Base-by-base conservation (phyloP, 2,797 vertebrate species). In the Jordanella pulchra region DNA sequence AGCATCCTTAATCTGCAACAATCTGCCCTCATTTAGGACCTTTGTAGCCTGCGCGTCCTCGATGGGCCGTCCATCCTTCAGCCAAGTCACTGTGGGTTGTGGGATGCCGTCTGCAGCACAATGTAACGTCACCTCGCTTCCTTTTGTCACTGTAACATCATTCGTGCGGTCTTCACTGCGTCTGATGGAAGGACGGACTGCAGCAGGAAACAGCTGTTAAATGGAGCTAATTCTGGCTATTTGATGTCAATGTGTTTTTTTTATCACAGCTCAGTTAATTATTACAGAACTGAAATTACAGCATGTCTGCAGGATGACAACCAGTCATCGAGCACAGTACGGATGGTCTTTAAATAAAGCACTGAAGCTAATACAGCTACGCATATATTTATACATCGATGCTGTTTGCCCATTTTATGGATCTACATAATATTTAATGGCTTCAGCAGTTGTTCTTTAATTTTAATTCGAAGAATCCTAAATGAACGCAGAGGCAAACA, bases 51-150 rank as follows among this genome's bases (percentile, higher is more conserved):
- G 87, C 25, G 87, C 93, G 2, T 84, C 81, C 2, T 73, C 75
- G 80, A 99, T 79, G 0, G 94, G 94, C n/a, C 58, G 94, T 0
- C 97, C 97, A 0, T 99, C 98, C 84, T 97, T 99, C 87, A 97
- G 91, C 98, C 98, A 99, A 0, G 90, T 93, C 75, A 99, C 51
- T 0, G 93, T 86, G 0, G 98, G 98, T 1, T 87, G 93, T 1
- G 98, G 98, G n/a, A 94, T 66, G 0, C 98, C 98, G 7, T 95
- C 94, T 0, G 90, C 95, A 47, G 94, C 91, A 23, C 98, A 99
- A 72, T 95, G 95, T 53, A 99, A 85, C 15, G 93, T 95, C 67
- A 97, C 13, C 1, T 94, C 92, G 0, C 92, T 94, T 25, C 96
- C 97, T 61, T 91, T 94, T 0, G 85, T 93, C 54, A 96, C 91